These are phyloP conservation scores for Creontiades dilutus DNA, from an alignment of 2,888 invertebrate genomes.

Conservation along the genomic window DNA sequence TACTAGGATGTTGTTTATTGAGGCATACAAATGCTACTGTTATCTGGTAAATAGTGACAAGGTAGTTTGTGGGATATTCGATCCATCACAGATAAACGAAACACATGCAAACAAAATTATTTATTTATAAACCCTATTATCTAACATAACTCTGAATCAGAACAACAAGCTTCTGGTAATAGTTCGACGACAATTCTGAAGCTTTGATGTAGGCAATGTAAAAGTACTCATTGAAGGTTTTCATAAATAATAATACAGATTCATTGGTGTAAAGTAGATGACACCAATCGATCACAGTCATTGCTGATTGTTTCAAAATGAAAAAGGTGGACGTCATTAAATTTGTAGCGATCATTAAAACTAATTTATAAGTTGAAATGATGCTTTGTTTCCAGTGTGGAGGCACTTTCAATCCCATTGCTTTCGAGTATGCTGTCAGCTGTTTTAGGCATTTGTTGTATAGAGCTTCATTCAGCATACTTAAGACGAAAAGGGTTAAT, in stretches of 20 bases:
- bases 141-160: constrained; percentile 32
- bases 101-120: not conserved
- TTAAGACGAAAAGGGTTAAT: not conserved
- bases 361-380: not conserved
- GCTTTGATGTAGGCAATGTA: constrained; percentile 8
- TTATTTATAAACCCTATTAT: not conserved
- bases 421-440: not conserved
- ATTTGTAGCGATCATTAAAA: not conserved
- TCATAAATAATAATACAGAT: not conserved
- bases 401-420: not conserved
- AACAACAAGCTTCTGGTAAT: constrained; percentile 30
- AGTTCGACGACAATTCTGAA: constrained; percentile 37
- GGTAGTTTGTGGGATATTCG: too few species aligned
- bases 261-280: not conserved
- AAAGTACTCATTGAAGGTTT: not conserved
- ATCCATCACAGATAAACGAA: not conserved
- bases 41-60: too few species aligned
- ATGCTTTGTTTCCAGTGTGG: not conserved
- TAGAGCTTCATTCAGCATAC: constrained; percentile 32
- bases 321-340: not conserved
- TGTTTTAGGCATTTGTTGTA: constrained; percentile 18
- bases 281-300: constrained; percentile 21
- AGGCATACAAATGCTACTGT: too few species aligned
- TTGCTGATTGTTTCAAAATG: not conserved
- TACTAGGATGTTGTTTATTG: too few species aligned